Base-by-base conservation (phyloP, 2,797 vertebrate species). In the Sebastes itinus region DNA sequence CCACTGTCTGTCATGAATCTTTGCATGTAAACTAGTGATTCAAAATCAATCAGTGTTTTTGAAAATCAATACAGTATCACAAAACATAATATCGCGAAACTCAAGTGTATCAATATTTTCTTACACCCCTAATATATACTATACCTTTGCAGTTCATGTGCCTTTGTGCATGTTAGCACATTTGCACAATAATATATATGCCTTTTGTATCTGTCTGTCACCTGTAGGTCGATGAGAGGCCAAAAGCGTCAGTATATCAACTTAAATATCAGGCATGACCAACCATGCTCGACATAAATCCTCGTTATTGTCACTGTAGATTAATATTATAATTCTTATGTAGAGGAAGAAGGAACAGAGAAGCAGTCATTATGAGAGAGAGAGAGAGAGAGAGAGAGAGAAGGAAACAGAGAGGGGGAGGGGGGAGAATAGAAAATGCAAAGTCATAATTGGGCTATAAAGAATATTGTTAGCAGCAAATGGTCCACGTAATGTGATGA, bases 391-490 rank as follows among this genome's bases (percentile, higher is more conserved):
- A 70, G 65, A 79, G 76, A 54, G 52, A 74, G 49, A 23, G 63
- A 35, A 30, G 32, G 32, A 33, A 33, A 33, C 10, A 23, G 28
- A 59, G 65, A 12, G 30, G 13, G 25, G 56, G 10, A 28, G 11
- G 32, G 60, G 46, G 75, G 71, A 78, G 74, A 88, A 73, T 11
- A 33, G 79, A 83, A 89, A 86, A 90, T 77, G 87, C 89, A 82
- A 84, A 86, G 90, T 91, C 88, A 91, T 89, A 91, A 91, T 80
- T 80, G 82, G 75, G 75, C 88, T 63, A 80, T 90, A 92, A 89
- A 92, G 89, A 87, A 91, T 80, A 88, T 87, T 84, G 84, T 90
- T 85, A 87, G 82, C 84, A 75, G 85, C 71, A 90, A 92, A 92
- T 93, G 92, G 81, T 49, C 88, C 88, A 72, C 66, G 75, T 80